Base-by-base conservation (phyloP, 2,888 invertebrate genomes). In the Slavum lentiscoides region DNA sequence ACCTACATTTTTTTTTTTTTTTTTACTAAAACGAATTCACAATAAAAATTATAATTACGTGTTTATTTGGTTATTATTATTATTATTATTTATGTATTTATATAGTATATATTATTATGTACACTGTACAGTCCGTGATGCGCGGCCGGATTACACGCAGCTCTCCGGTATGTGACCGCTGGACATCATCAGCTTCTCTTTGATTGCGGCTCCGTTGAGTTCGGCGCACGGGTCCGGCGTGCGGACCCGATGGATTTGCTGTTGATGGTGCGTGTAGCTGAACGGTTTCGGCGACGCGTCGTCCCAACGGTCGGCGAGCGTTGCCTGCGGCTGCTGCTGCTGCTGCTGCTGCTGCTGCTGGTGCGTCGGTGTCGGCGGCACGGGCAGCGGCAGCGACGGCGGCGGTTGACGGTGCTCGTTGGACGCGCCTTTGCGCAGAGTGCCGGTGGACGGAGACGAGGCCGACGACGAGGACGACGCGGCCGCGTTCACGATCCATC, bases 121-220 rank as follows among this genome's bases (percentile, higher is more conserved):
- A 30, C 30, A 30, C 1, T 43, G 7, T 39, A 39, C 39, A 43
- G 7, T 30, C 1, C 30, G 30, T 4, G 30, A 30, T 30, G 4
- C 30, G 30, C 30, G 30, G 1, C 30, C 2, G 30, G 17, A 19
- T 82, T 64, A 94, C 85, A 94, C 94, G 88, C 94, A 94, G 86
- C 94, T 94, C 88, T 94, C 94, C 67, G 94, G 94, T 86, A 94
- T 91, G 86, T 94, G 91, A 86, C 93, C 93, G 85, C 94, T 80
- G 62, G 80, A 72, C 80, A 80, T 93, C 89, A 94, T 93, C 83
- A 94, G 90, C 86, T 94, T 91, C 87, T 94, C 93, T 87, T 94
- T 94, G 87, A 94, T 94, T 85, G 94, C 94, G 87, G 93, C 91
- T 81, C 94, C 94, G 88, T 94, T 94, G 53, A 85, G 85, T 83